These are phyloP conservation scores for Lampris incognitus DNA, from an alignment of 2,113 vertebrate genomes.

Conservation along the genomic window DNA sequence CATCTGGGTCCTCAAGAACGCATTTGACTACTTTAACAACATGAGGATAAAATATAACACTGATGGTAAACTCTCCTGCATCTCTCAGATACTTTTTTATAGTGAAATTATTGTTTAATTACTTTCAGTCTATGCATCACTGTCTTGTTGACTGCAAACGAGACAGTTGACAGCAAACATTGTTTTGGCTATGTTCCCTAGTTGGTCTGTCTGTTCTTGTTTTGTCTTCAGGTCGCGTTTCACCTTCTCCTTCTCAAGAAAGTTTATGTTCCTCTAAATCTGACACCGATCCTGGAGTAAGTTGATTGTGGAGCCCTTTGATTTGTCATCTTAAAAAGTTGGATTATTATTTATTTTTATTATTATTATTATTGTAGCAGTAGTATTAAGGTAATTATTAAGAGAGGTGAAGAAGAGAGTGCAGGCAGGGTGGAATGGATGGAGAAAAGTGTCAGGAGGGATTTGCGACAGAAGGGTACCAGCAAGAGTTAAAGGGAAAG, in stretches of 20 bases:
- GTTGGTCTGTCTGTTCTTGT: not conserved
- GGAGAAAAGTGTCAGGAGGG: too few species aligned
- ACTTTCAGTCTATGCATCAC: not conserved
- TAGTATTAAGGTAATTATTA: too few species aligned
- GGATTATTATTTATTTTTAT: too few species aligned
- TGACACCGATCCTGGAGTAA: slow-evolving; percentile 92
- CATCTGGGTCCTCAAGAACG: slow-evolving; percentile 98
- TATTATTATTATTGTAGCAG: too few species aligned
- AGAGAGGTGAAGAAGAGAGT: too few species aligned
- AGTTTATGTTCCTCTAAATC: slow-evolving; percentile 98
- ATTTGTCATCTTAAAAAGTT: slow-evolving; percentile 1
- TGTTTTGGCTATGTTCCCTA: not conserved
- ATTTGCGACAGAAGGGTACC: too few species aligned
- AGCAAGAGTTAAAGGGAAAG: too few species aligned
- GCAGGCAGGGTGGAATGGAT: too few species aligned
- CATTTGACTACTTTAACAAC: slow-evolving; percentile 98
- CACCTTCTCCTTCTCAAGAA: slow-evolving; percentile 98
- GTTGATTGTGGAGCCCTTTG: slow-evolving; percentile 15
- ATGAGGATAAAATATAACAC: slow-evolving; percentile 99
- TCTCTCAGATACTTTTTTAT: not conserved
- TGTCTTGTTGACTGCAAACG: not conserved
- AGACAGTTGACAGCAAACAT: too few species aligned
- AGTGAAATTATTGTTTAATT: not conserved
- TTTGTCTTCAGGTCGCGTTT: slow-evolving; percentile 89
- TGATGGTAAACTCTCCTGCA: slow-evolving; percentile 84